Base-by-base conservation (phyloP, 2,113 vertebrate species). In the Arothron firmamentum region DNA sequence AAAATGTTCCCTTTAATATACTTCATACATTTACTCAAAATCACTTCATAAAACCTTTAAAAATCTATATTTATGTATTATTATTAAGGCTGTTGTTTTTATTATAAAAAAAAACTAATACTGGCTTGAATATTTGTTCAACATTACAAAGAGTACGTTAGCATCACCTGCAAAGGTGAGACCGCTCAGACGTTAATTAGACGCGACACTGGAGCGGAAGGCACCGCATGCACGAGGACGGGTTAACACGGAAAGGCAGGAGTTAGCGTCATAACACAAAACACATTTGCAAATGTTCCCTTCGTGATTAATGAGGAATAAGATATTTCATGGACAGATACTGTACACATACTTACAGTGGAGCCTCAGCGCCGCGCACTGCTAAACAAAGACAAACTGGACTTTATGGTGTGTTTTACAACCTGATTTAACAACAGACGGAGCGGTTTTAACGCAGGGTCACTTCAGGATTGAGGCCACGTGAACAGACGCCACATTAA, bases 251-350 rank as follows among this genome's bases (percentile, higher is more conserved):
- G 76, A 64, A 69, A 19, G 45, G 57, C 31, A 70, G 54, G 45
- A 53, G 51, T 66, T 48, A 48, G 14, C n/a, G 18, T 66, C 58
- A 59, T 21, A 63, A 74, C 60, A 67, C 47, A 77, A 54, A 48
- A 15, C 15, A 47, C 45, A 47, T n/a, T 17, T n/a, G n/a, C 45
- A 47, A 16, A 47, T 17, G n/a, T 38, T 38, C 34, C 34, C 34
- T 38, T 38, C 9, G 34, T 38, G 34, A 38, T 38, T 10, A 38
- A 38, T 11, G 34, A 9, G 34, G 82, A 86, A 88, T 88, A 71
- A 86, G 84, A 88, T 80, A 88, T 85, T 85, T 81, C 77, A 83
- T 79, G 81, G 76, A 86, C 72, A 88, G 52, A 81, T 77, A 81
- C 81, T 86, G 84, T 87, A 89, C 88, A 90, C 78, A 71, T 14